These are phyloP conservation scores for Sisyra nigra DNA, from an alignment of 2,888 invertebrate genomes.

Conservation along the genomic window DNA sequence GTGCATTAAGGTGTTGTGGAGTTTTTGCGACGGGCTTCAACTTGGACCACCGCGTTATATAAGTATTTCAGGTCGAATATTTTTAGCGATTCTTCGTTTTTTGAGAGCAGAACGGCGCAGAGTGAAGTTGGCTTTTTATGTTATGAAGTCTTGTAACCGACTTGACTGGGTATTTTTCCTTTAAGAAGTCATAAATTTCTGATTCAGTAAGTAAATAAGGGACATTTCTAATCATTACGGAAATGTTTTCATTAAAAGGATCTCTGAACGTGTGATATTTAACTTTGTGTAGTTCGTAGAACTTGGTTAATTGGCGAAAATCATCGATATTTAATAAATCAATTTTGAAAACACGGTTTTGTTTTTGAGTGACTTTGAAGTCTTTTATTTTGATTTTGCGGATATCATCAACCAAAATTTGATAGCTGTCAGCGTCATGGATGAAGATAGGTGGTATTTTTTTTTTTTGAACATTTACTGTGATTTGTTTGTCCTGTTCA, in stretches of 20 bases:
- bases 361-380: conserved; percentile 5
- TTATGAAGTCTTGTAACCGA: conserved; percentile 3
- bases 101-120: conserved; percentile 1
- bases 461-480: neutral
- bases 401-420: conserved; percentile 4
- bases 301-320: conserved; percentile 6
- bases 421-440: conserved; percentile 3
- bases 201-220: conserved; percentile 6
- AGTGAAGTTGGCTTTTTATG: conserved; percentile 2
- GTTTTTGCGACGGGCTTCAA: too few species aligned
- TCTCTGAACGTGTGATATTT: conserved; percentile 5
- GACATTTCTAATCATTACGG: conserved; percentile 5
- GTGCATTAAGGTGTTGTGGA: too few species aligned
- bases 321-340: conserved; percentile 6
- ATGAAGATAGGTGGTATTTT: conserved; percentile 8
- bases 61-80: conserved; percentile 5
- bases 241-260: neutral
- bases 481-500: neutral
- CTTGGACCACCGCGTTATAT: conserved; percentile 3
- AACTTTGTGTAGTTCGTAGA: conserved; percentile 6
- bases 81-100: neutral
- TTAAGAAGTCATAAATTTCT: conserved; percentile 2
- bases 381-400: neutral
- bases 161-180: conserved; percentile 3
- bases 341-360: conserved; percentile 5